Percentiles rank a stretch among this genome's conserved stretches.
These are phyloP conservation scores for Boleophthalmus pectinirostris DNA, from an alignment of 2,113 vertebrate species.

Conservation along the genomic window DNA sequence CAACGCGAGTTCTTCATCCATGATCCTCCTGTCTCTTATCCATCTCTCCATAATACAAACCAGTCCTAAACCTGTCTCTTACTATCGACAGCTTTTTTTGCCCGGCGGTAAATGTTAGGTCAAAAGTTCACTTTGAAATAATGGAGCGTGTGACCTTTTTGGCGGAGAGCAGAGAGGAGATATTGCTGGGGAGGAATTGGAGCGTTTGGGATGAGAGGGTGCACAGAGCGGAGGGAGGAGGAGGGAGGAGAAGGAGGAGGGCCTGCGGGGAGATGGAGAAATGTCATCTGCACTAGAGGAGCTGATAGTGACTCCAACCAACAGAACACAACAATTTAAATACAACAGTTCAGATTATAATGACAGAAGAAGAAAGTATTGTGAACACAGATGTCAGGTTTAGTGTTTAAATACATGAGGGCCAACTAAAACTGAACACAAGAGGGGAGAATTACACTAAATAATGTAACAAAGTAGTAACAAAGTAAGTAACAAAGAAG, in stretches of 20 bases:
- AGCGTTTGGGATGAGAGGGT: constrained; percentile 70
- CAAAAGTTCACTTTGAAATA: constrained; percentile 77
- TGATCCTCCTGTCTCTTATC: constrained; percentile 20
- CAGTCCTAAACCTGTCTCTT: constrained; percentile 50
- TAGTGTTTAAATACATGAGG: not conserved
- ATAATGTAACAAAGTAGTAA: no score
- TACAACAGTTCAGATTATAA: constrained; percentile 10
- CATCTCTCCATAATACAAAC: constrained; percentile 38
- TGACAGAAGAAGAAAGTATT: constrained; percentile 13
- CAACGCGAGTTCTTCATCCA: not conserved
- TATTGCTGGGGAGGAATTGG: constrained; percentile 68
- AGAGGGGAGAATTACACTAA: no score
- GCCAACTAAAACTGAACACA: no score
- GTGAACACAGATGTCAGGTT: not conserved
- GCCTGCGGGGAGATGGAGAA: constrained; percentile 68
- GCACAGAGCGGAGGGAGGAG: constrained; percentile 35
- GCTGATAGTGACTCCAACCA: constrained; percentile 55
- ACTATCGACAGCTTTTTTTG: constrained; percentile 64
- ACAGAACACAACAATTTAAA: constrained; percentile 17
- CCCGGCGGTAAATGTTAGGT: constrained; percentile 78
- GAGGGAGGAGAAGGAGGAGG: no score
- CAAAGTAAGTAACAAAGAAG: no score
- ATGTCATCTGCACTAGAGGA: constrained; percentile 75
- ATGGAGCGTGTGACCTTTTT: constrained; percentile 80
- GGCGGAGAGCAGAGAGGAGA: constrained; percentile 57